Percentiles rank a stretch among this genome's conserved stretches.
Evolutionary conservation across 2,797 vertebrate species (phyloP).

Genomic region (Oreonectes daqikongensis): DNA sequence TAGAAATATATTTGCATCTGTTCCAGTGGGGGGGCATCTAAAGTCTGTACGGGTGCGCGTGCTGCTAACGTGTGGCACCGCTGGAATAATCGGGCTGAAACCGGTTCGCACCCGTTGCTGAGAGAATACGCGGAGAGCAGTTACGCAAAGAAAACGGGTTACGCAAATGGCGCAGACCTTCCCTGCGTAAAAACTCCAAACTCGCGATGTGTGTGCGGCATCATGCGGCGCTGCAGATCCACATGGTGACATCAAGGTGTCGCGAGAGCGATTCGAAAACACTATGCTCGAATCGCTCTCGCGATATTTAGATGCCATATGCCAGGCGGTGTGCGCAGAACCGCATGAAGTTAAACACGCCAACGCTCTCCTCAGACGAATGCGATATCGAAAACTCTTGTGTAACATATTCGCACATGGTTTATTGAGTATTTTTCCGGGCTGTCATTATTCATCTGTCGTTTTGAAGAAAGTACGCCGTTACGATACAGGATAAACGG

Average conservation of each 20-base stretch:
- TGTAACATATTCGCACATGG: neutral
- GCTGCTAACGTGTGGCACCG: neutral
- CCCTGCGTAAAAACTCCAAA: conserved; percentile 11
- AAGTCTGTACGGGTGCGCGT: too few species aligned
- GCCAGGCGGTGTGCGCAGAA: neutral
- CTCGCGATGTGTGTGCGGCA: neutral
- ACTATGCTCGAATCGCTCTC: neutral
- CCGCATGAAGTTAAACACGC: neutral
- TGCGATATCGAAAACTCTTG: neutral
- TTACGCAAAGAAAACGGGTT: neutral
- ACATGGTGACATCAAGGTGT: neutral
- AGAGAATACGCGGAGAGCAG: neutral
- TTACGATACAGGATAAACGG: neutral
- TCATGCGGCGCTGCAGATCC: neutral
- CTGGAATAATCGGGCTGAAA: conserved; percentile 51
- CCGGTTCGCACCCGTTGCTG: conserved; percentile 44
- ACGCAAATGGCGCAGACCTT: conserved; percentile 9
- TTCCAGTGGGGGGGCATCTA: conserved; percentile 28
- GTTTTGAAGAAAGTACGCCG: neutral
- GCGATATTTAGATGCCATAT: neutral
- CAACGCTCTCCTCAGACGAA: neutral
- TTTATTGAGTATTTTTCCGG: neutral
- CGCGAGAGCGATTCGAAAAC: neutral
- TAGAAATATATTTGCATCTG: neutral
- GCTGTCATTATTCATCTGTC: neutral